Conservation (phyloP, 2,888 invertebrate genomes). For the Sabatieria punctata region DNA sequence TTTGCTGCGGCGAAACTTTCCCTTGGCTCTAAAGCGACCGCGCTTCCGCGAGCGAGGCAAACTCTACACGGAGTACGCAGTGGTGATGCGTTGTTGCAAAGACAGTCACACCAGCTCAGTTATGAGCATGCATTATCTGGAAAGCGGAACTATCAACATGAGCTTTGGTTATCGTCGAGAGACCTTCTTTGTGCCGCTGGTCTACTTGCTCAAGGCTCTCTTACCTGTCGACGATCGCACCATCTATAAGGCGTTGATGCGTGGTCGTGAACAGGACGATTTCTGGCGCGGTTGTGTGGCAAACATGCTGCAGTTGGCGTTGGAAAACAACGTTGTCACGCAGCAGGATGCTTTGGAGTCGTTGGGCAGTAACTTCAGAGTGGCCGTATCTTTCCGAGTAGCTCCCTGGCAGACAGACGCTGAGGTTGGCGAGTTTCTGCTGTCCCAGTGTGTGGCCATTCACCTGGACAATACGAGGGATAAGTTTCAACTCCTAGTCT, state of each 20-base stretch:
- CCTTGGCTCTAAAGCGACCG: constrained; percentile 58
- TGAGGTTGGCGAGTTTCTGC: constrained; percentile 24
- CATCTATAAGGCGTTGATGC: constrained; percentile 13
- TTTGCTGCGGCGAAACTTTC: constrained; percentile 36
- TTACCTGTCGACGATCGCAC: constrained; percentile 17
- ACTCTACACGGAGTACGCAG: constrained; percentile 69
- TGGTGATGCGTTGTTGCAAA: constrained; percentile 61
- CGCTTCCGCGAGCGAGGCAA: constrained; percentile 66
- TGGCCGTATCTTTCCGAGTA: constrained; percentile 18
- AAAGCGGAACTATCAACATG: constrained; percentile 72
- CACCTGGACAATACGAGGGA: constrained; percentile 56
- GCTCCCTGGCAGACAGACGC: constrained; percentile 23
- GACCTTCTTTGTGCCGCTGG: constrained; percentile 72
- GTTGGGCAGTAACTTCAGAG: constrained; percentile 24
- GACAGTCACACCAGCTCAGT: constrained; percentile 55
- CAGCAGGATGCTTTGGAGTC: constrained; percentile 18
- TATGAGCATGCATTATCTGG: constrained; percentile 78
- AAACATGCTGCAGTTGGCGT: constrained; percentile 21
- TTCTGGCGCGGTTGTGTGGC: constrained; percentile 25
- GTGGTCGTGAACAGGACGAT: constrained; percentile 18
- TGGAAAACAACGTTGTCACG: constrained; percentile 19
- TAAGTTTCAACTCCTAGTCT: constrained; percentile 62
- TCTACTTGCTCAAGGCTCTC: constrained; percentile 57
- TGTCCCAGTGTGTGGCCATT: constrained; percentile 54
- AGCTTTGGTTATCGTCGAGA: constrained; percentile 47